Base-by-base conservation (phyloP, 2,888 invertebrate genomes). In the Mamestra brassicae region DNA sequence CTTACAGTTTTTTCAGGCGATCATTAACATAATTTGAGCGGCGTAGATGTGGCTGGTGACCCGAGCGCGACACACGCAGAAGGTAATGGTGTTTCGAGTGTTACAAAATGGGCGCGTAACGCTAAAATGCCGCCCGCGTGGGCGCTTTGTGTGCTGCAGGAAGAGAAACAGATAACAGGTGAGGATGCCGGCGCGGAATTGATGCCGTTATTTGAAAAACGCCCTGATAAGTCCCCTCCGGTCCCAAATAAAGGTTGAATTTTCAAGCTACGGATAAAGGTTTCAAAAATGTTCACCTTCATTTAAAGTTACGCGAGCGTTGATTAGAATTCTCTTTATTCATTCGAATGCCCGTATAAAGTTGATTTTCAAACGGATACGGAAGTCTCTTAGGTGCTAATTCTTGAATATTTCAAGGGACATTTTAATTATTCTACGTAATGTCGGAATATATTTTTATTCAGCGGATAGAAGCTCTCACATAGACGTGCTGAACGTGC, bases 191-290 rank as follows among this genome's bases (percentile, higher is more conserved):
- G 91, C 89, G 85, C 88, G 90, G 89, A 94, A 94, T 93, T 92
- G 93, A 92, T 90, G 92, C 90, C 90, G 92, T 92, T 93, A 94
- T 94, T 94, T 90, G 93, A 93, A 94, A 93, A 94, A 93, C 91
- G 90, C 90, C 89, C 92, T 90, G 94, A 94, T 94, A 94, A 94
- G 93, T 93, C 93, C 92, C 90, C 92, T 90, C 92, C 91, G 90
- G 91, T 89, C 89, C 88, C 90, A 90, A 94, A 93, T 93, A 92
- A 93, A 92, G 91, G 92, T 89, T 87, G 91, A 90, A 90, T 91
- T 91, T 91, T 91, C 90, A 90, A 87, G 78, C 85, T 78, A 80
- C 87, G 90, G 90, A 90, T 92, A 92, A 93, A 92, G 92, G 92
- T 92, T 91, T 90, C 89, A 91, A 93, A 92, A 94, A 92, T 90